Base-by-base conservation (phyloP, 1,140 invertebrate genomes). In the Catajapyx aquilonaris region DNA sequence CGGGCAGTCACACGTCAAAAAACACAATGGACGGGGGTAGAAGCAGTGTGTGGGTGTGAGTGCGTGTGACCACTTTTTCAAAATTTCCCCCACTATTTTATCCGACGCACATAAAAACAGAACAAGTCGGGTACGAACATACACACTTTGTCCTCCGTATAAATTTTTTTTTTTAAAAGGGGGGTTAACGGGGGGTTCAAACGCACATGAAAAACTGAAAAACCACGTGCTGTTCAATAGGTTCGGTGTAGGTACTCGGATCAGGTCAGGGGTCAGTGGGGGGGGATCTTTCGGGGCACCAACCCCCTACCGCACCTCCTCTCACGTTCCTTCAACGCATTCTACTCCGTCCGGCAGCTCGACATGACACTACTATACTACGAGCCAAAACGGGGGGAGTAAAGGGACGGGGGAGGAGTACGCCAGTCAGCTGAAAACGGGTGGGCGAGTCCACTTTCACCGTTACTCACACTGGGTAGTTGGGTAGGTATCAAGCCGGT, bases 391-490 rank as follows among this genome's bases (percentile, higher is more conserved):
- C 23, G n/a, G n/a, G n/a, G n/a, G n/a, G n/a, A n/a, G n/a, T n/a
- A n/a, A n/a, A n/a, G n/a, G n/a, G n/a, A n/a, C n/a, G n/a, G n/a
- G n/a, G 40, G 20, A 40, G 25, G 46, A 49, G 47, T 49, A 49
- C 46, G 46, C 35, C 35, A 63, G 60, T 63, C 63, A 64, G 61
- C 63, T 64, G 61, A 62, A 64, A 60, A 63, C 58, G 60, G 47
- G 47, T 49, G 47, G 54, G 50, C 46, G 50, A 52, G 49, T 54
- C 58, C 55, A 56, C 52, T 54, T 53, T 52, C 52, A 45, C 49
- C 55, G 51, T 54, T 20, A 21, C 25, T 33, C 5, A 17, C 21
- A 23, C 9, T 11, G 16, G 2, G 13, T 35, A 28, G 13, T 13
- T 28, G 7, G 13, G 23, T 28, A 28, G 23, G 7, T 9, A 28